Conservation (phyloP, 2,888 invertebrate species). For the Drosophila suboccidentalis region DNA sequence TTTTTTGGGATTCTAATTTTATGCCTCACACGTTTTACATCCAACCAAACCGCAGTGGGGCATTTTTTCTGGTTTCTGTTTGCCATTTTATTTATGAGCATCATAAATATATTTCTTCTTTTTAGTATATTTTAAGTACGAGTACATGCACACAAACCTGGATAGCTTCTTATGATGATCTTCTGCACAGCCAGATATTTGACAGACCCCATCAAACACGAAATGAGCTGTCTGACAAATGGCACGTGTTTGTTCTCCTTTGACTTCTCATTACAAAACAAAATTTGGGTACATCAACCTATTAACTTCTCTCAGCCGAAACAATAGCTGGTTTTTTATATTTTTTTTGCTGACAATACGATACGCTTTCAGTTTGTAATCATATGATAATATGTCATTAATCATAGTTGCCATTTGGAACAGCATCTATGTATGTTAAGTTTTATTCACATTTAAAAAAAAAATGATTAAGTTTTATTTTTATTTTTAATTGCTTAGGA, state of each 20-base stretch:
- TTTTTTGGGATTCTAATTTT: conserved; percentile 51
- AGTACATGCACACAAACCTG: conserved; percentile 45
- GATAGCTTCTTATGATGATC: conserved; percentile 67
- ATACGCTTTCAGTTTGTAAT: conserved; percentile 18
- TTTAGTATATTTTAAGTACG: conserved; percentile 59
- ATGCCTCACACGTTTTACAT: conserved; percentile 73
- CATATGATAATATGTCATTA: conserved; percentile 4
- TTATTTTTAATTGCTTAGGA: not conserved
- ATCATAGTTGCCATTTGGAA: not conserved
- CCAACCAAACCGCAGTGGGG: conserved; percentile 17
- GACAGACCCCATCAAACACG: conserved; percentile 45
- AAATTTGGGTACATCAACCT: conserved; percentile 44
- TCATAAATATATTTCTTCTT: conserved; percentile 72
- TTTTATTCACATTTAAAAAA: not conserved
- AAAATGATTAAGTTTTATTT: not conserved
- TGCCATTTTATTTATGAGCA: conserved; percentile 76
- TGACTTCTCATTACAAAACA: conserved; percentile 27
- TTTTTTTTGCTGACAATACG: not conserved
- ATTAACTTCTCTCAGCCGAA: conserved; percentile 22
- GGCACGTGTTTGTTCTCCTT: conserved; percentile 66
- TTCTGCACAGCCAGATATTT: conserved; percentile 39
- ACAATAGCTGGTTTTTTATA: not conserved
- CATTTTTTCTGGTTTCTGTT: conserved; percentile 49
- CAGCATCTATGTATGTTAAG: not conserved
- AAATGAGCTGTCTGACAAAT: conserved; percentile 61